phyloP scores from a whole-genome alignment of 2,797 vertebrate species.

The Nothura maculosa region DNA sequence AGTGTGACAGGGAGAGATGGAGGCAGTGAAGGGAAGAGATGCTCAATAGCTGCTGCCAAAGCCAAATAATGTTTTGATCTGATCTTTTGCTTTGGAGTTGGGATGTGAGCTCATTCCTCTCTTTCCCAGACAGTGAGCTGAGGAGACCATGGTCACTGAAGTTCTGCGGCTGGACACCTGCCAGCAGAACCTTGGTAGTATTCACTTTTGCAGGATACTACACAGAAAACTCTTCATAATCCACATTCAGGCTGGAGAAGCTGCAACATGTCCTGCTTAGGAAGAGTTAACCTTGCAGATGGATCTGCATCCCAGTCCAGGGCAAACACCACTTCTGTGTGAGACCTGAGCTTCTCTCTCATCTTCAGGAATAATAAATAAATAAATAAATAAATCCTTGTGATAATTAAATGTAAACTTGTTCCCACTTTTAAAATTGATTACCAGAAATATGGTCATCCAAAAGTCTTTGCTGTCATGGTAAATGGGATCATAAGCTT shows the following conservation, averaged over 20 bases:
- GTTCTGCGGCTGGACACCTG: fast-evolving
- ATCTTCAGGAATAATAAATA: neutral
- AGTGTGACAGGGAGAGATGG: neutral
- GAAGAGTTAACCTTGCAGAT: fast-evolving
- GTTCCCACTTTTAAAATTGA: neutral
- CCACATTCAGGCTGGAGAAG: too few species aligned
- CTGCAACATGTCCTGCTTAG: neutral
- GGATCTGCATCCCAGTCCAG: neutral
- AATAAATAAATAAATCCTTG: too few species aligned
- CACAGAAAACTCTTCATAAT: neutral
- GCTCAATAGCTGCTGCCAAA: neutral
- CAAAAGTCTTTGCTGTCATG: neutral
- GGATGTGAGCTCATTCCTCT: neutral
- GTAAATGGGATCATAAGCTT: fast-evolving
- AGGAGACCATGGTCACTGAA: fast-evolving
- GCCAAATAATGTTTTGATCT: neutral
- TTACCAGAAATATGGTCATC: neutral
- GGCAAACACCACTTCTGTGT: neutral
- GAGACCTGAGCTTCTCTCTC: neutral
- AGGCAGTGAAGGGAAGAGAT: neutral
- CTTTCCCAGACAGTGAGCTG: neutral
- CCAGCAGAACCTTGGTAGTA: neutral
- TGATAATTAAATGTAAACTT: neutral
- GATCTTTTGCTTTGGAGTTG: neutral
- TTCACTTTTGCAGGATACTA: neutral